phyloP scores from a whole-genome alignment of 1,140 invertebrate species.

The Habropoda laboriosa region DNA sequence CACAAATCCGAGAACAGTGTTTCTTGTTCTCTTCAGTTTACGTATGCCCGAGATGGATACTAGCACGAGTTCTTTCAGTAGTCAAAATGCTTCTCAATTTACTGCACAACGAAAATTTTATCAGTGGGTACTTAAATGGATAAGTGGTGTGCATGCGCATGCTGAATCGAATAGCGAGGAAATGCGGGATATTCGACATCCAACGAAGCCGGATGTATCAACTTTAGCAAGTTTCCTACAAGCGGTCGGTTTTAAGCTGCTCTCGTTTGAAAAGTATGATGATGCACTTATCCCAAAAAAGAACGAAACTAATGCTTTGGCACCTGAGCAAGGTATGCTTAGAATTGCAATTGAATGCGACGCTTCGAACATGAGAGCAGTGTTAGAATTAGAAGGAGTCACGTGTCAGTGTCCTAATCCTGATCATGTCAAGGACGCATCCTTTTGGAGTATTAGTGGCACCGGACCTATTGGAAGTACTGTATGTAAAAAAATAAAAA shows the following conservation, averaged over 20 bases:
- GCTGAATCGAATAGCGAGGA: background rate
- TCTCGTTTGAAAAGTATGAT: constrained; percentile 12
- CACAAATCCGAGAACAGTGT: background rate
- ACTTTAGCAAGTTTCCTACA: constrained; percentile 22
- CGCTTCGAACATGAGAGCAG: constrained; percentile 70
- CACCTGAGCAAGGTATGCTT: constrained; percentile 18
- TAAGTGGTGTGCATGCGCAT: constrained; percentile 40
- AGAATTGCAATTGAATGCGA: constrained; percentile 72
- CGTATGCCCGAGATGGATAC: constrained; percentile 3
- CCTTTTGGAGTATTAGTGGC: constrained; percentile 75
- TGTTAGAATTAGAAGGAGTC: constrained; percentile 70
- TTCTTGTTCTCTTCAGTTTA: background rate
- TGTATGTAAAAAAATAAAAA: constrained; percentile 37
- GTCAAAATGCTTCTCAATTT: background rate
- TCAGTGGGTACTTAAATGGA: constrained; percentile 70
- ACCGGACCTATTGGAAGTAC: constrained; percentile 58
- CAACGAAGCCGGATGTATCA: constrained; percentile 5
- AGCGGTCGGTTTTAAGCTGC: constrained; percentile 34
- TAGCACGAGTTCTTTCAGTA: background rate
- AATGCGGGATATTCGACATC: constrained; percentile 17
- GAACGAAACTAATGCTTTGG: background rate
- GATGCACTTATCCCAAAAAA: background rate
- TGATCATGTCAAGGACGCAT: constrained; percentile 64
- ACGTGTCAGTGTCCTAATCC: constrained; percentile 70
- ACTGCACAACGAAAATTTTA: constrained; percentile 60